Evolutionary conservation across 2,797 vertebrate genomes (phyloP).

Genomic region (Enteromius treurensis): DNA sequence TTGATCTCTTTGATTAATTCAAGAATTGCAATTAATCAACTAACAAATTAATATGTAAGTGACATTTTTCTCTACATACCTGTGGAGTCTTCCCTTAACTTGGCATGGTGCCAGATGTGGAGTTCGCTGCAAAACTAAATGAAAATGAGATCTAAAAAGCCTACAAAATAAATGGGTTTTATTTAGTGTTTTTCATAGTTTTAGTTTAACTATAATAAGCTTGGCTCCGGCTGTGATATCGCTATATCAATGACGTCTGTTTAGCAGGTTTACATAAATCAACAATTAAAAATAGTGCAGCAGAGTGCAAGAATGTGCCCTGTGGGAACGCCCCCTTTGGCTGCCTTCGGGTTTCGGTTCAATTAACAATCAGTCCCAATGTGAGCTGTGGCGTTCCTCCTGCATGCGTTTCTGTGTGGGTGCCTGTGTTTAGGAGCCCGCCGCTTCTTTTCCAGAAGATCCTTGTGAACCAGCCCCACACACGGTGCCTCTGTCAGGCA

Average conservation of each 20-base stretch:
- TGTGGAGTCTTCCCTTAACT: neutral
- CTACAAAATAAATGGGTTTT: neutral
- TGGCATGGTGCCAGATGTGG: neutral
- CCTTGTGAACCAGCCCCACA: conserved; percentile 74
- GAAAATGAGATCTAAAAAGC: neutral
- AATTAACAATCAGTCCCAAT: conserved; percentile 72
- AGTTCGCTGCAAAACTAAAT: neutral
- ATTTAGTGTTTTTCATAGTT: neutral
- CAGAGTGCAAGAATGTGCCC: conserved; percentile 22
- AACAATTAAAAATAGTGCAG: conserved; percentile 12
- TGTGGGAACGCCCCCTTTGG: conserved; percentile 49
- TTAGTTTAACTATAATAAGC: neutral
- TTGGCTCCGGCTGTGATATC: neutral
- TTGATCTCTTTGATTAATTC: too few relatives aligned
- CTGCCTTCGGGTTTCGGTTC: conserved; percentile 69
- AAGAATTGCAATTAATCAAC: neutral
- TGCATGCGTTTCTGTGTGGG: conserved; percentile 50
- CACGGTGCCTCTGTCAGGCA: conserved; percentile 69
- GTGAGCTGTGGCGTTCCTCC: conserved; percentile 56
- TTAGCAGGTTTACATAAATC: conserved; percentile 16
- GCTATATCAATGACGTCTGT: neutral
- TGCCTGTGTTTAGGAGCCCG: conserved; percentile 59
- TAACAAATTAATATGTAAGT: neutral
- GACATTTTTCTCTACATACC: too few relatives aligned
- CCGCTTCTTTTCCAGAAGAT: conserved; percentile 74